Base-by-base conservation (phyloP, 2,888 invertebrate species). In the Acronicta psi region DNA sequence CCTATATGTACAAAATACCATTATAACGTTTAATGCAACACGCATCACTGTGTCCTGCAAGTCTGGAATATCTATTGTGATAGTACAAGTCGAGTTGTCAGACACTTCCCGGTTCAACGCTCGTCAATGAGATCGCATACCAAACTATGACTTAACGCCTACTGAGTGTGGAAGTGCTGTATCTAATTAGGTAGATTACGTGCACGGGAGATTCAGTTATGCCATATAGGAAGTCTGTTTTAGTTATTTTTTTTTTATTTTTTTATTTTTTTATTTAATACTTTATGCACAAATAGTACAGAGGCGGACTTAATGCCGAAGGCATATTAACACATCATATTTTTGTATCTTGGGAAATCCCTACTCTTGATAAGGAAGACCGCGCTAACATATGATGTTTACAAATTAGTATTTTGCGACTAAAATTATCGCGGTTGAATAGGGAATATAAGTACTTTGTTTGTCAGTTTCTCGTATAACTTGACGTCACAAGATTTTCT, bases 61-160 rank as follows among this genome's bases (percentile, higher is more conserved):
- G 65, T 73, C 76, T 70, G 68, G 66, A 71, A 74, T 69, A 76
- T 75, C 69, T 73, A 75, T 75, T 75, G 75, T 79, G 79, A 80
- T 83, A 81, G 81, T 73, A 78, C 78, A 75, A 73, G 73, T 73
- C 69, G 62, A 55, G 59, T 64, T 63, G 64, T 73, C 71, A 75
- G 75, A 67, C 76, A 80, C 70, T 88, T 87, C 87, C 86, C 80
- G 87, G 87, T 86, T 87, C 87, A 87, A 85, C 80, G 87, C 54
- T 75, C 88, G 81, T 79, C 86, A 86, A 84, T 84, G 84, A 83
- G 84, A 84, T 81, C 83, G 81, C 78, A 78, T 74, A 77, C 80
- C 77, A 75, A 83, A 80, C 81, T 79, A 79, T 80, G 83, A 84
- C 77, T 78, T 79, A 73, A 77, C 79, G 71, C 75, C 76, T 77